phyloP scores from a whole-genome alignment of 2,113 vertebrate species.

The Psittacara wagleri region DNA sequence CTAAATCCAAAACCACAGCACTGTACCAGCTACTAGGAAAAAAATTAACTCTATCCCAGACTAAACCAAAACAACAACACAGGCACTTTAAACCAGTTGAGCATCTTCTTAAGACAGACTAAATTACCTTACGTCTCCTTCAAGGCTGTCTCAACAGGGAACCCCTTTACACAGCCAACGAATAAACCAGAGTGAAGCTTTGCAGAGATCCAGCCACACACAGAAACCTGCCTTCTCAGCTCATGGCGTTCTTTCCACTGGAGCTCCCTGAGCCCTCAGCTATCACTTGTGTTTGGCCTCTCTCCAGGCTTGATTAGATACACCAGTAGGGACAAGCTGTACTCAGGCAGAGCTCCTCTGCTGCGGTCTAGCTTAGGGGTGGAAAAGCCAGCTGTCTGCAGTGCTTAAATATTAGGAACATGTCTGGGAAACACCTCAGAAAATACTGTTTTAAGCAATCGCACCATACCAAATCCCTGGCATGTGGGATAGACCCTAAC shows the following conservation, averaged over 20 bases:
- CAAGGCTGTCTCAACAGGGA: not conserved
- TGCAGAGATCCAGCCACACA: not conserved
- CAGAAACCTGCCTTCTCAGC: not conserved
- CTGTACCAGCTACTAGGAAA: not conserved
- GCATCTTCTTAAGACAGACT: not conserved
- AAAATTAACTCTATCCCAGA: not conserved
- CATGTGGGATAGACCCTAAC: not conserved
- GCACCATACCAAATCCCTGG: not conserved
- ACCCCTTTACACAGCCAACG: not conserved
- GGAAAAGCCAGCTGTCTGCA: not conserved
- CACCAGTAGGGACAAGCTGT: not conserved
- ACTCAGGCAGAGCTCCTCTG: not conserved
- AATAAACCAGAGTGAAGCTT: not conserved
- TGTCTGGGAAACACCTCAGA: not conserved
- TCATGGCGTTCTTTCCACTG: not conserved
- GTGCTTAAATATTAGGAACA: not conserved
- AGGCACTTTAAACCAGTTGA: not conserved
- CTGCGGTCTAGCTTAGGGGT: not conserved
- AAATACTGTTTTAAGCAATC: not conserved
- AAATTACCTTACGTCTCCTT: not conserved
- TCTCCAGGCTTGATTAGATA: not conserved
- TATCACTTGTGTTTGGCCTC: slow-evolving; percentile 1
- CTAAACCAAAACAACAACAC: not conserved
- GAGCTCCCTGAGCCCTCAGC: not conserved
- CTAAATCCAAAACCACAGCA: not conserved